phyloP scores from a whole-genome alignment of 2,113 vertebrate genomes.

The Dromaius novaehollandiae region DNA sequence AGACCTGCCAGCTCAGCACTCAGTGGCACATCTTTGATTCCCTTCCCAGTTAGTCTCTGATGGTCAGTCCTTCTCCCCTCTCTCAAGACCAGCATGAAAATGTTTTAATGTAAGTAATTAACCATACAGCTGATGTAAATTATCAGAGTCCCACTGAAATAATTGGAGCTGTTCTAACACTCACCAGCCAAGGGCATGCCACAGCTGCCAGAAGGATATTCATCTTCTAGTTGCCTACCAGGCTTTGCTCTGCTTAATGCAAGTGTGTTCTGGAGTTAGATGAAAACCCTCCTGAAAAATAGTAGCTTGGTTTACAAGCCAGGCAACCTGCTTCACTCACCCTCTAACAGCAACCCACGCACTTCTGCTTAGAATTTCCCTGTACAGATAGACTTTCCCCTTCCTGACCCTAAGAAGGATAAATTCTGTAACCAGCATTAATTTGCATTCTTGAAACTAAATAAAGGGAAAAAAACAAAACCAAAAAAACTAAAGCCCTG shows the following conservation, averaged over 20 bases:
- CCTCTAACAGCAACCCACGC: neutral
- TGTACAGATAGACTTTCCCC: neutral
- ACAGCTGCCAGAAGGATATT: neutral
- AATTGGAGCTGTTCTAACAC: neutral
- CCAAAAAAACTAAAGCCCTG: neutral
- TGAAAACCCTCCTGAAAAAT: neutral
- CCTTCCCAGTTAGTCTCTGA: neutral
- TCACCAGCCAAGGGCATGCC: neutral
- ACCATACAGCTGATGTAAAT: neutral
- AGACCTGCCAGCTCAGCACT: neutral
- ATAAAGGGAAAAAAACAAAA: neutral
- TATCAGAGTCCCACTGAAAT: neutral
- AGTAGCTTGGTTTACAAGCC: neutral
- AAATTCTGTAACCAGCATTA: neutral
- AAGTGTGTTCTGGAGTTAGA: neutral
- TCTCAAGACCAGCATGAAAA: neutral
- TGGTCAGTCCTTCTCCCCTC: neutral
- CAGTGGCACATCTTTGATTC: neutral
- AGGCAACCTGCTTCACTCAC: neutral
- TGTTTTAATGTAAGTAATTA: slow-evolving; percentile 7
- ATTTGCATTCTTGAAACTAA: neutral
- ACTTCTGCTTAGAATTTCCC: neutral
- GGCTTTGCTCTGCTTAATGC: neutral
- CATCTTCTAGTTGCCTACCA: neutral
- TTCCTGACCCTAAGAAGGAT: neutral